phyloP scores from a whole-genome alignment of 2,797 vertebrate genomes.

The Myioborus melanocephalus region DNA sequence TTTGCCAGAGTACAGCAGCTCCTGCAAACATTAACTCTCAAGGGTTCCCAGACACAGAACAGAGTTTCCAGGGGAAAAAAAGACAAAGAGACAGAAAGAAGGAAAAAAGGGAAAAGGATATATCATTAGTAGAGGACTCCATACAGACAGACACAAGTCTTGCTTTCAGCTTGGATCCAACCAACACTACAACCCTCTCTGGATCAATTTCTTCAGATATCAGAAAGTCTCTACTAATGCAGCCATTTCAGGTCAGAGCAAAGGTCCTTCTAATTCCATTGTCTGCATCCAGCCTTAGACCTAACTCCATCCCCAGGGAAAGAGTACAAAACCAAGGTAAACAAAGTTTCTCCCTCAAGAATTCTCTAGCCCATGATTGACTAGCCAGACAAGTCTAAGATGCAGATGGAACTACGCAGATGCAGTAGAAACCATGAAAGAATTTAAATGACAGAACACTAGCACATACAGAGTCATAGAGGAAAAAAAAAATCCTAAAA shows the following conservation, averaged over 20 bases:
- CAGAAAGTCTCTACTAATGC: not conserved
- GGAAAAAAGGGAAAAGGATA: not conserved
- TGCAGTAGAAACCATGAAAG: not conserved
- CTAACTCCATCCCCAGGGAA: not conserved
- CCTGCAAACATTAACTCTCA: not conserved
- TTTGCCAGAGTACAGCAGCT: not conserved
- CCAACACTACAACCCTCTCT: not conserved
- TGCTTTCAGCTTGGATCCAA: not conserved
- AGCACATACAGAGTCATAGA: fast-evolving
- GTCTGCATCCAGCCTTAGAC: not conserved
- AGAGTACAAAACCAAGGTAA: not conserved
- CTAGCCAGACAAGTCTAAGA: not conserved
- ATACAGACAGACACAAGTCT: not conserved
- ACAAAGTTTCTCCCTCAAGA: not conserved
- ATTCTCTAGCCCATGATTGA: not conserved
- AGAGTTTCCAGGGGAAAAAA: not conserved
- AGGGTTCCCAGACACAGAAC: not conserved
- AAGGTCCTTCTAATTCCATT: not conserved
- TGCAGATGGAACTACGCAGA: not conserved
- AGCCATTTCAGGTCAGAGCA: not conserved
- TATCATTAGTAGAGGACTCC: not conserved
- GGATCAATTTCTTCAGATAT: not conserved
- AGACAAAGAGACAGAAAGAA: not conserved
- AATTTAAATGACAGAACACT: not conserved
- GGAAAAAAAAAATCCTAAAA: too few species aligned